A percentile compares a stretch with the other conserved stretches of the same genome.
These are phyloP conservation scores for Pelusios castaneus DNA, from an alignment of 2,113 vertebrate species.

Conservation along the genomic window DNA sequence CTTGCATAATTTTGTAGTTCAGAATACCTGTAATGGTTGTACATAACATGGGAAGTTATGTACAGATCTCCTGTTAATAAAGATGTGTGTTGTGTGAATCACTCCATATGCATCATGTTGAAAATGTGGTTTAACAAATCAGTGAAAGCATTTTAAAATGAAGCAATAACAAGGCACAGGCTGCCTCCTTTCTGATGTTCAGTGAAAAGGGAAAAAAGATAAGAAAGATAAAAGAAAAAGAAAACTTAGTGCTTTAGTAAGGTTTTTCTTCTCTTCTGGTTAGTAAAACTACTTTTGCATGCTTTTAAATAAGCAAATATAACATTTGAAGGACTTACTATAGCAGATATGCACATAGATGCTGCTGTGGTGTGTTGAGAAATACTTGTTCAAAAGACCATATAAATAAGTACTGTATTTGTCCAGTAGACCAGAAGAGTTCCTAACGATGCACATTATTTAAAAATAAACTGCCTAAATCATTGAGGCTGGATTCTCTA, in stretches of 20 bases:
- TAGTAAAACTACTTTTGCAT: not conserved
- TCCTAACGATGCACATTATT: not conserved
- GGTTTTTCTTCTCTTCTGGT: not conserved
- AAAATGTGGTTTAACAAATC: slow-evolving; percentile 41
- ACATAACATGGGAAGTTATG: slow-evolving; percentile 2
- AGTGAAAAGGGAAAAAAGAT: slow-evolving; percentile 32
- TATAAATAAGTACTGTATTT: not conserved
- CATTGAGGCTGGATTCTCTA: not conserved
- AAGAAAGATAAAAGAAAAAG: too few relatives aligned
- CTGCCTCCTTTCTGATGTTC: slow-evolving; percentile 39
- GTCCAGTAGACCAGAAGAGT: not conserved
- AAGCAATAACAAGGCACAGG: slow-evolving; percentile 15
- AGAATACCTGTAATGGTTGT: not conserved
- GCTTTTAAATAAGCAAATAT: not conserved
- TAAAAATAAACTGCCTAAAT: not conserved
- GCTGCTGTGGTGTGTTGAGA: not conserved
- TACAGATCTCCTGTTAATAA: slow-evolving; percentile 42
- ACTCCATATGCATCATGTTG: slow-evolving; percentile 17
- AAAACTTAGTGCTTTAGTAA: not conserved
- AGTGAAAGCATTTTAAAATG: slow-evolving; percentile 58
- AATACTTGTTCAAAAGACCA: not conserved
- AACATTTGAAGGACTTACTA: not conserved
- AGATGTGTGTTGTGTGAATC: not conserved
- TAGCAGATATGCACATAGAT: not conserved
- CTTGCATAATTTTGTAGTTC: not conserved